These are phyloP conservation scores for Thelaira solivaga DNA, from an alignment of 2,888 invertebrate genomes.

Conservation along the genomic window DNA sequence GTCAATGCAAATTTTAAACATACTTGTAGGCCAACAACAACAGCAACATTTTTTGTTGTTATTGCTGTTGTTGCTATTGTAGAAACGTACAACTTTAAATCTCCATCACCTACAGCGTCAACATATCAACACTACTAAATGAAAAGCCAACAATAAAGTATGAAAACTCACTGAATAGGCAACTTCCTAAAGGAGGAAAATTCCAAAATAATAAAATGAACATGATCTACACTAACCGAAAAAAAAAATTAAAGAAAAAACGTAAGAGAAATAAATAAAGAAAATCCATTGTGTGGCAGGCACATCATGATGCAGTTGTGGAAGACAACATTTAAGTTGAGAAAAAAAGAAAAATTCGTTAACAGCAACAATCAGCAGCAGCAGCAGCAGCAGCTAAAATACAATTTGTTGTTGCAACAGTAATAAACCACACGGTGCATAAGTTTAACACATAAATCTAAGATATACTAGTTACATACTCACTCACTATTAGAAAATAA, in stretches of 20 bases:
- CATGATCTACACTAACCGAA: slow-evolving; percentile 26
- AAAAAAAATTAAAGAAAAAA: neutral
- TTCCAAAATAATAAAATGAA: slow-evolving; percentile 4
- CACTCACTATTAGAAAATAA: too few species aligned
- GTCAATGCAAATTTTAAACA: slow-evolving; percentile 41
- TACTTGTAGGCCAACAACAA: slow-evolving; percentile 34
- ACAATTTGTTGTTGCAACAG: slow-evolving; percentile 36
- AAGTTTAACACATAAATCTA: slow-evolving; percentile 32
- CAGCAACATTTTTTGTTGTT: neutral
- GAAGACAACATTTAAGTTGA: slow-evolving; percentile 11
- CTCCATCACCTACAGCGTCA: slow-evolving; percentile 59
- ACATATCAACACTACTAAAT: slow-evolving; percentile 59
- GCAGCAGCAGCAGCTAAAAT: slow-evolving; percentile 36
- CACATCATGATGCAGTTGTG: neutral
- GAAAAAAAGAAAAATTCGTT: slow-evolving; percentile 7
- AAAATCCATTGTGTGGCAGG: slow-evolving; percentile 10
- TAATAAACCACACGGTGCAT: neutral
- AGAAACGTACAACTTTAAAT: slow-evolving; percentile 53
- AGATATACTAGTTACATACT: too few species aligned
- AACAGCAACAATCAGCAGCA: too few species aligned
- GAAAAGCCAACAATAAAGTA: slow-evolving; percentile 9
- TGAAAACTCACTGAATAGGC: slow-evolving; percentile 19
- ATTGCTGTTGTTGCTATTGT: neutral
- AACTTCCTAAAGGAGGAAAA: slow-evolving; percentile 51
- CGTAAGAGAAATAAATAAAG: neutral